Conservation (phyloP, 2,797 vertebrate species). For the Hydrocynus forskahlii region DNA sequence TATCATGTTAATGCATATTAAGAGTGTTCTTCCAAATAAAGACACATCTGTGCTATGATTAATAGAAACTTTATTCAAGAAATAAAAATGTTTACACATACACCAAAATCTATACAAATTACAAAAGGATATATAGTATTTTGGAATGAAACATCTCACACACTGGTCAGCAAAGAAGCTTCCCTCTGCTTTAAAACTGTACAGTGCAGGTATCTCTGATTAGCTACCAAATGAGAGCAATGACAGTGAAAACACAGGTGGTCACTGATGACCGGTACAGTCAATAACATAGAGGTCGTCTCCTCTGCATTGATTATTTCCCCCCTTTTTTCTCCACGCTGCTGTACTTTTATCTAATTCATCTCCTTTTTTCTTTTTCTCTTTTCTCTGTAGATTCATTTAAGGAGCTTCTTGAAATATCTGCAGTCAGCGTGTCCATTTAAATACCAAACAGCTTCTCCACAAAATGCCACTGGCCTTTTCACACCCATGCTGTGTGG, state of each 20-base stretch:
- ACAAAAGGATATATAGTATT: too few species aligned
- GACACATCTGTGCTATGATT: too few species aligned
- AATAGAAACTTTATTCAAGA: too few species aligned
- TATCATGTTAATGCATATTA: too few species aligned
- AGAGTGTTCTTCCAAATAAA: too few species aligned
- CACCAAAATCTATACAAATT: too few species aligned
- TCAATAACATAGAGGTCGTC: conserved; percentile 28
- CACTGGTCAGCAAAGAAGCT: not conserved
- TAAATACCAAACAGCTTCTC: conserved; percentile 27
- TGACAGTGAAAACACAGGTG: conserved; percentile 23
- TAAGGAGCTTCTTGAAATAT: conserved; percentile 1
- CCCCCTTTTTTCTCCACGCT: conserved; percentile 12
- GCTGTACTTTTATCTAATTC: conserved; percentile 30
- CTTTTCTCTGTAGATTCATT: conserved; percentile 33
- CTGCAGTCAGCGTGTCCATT: conserved; percentile 4
- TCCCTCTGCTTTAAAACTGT: not conserved
- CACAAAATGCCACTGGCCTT: conserved; percentile 22
- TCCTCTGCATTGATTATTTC: conserved; percentile 13
- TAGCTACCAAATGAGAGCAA: not conserved
- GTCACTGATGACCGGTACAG: not conserved
- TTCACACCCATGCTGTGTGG: conserved; percentile 36
- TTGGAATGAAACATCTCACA: not conserved
- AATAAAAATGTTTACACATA: too few species aligned
- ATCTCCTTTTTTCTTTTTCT: conserved; percentile 11
- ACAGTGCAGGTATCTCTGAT: conserved; percentile 7